Base-by-base conservation (phyloP, 23 tunicate genomes). In the Aplidium turbinatum region DNA sequence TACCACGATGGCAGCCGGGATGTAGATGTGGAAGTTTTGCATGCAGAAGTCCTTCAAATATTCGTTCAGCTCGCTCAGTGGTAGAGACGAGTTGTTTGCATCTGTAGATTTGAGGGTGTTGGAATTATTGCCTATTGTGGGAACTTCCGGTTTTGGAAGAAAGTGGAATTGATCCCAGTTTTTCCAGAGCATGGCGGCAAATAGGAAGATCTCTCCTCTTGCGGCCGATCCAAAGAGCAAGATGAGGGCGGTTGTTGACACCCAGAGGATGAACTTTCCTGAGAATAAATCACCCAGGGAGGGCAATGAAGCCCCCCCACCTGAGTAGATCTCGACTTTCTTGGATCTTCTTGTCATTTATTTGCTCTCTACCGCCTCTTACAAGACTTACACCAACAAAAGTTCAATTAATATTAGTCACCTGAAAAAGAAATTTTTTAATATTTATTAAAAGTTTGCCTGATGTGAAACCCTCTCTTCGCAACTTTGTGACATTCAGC, bases 221-320 rank as follows among this genome's bases (percentile, higher is more conserved):
- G 95, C 80, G 3, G 95, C 58, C 7, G 95, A 51, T 3, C 85
- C 95, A 22, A 87, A 42, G n/a, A n/a, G n/a, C 28, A 81, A 22
- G 7, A 79, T 78, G 36, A 87, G 71, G 57, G 63, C 22, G 23
- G 79, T 26, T 0, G 93, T 76, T 16, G 50, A 19, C 27, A 30
- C 48, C n/a, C n/a, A n/a, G n/a, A n/a, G n/a, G n/a, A n/a, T n/a
- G n/a, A n/a, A n/a, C n/a, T n/a, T n/a, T n/a, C n/a, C n/a, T n/a
- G n/a, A n/a, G n/a, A n/a, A n/a, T n/a, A n/a, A n/a, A n/a, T n/a
- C n/a, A n/a, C n/a, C n/a, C n/a, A n/a, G n/a, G n/a, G n/a, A n/a
- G n/a, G n/a, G n/a, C n/a, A n/a, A n/a, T n/a, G n/a, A n/a, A n/a
- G n/a, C n/a, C n/a, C n/a, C n/a, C n/a, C n/a, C n/a, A n/a, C n/a